A percentile compares a stretch with the other conserved stretches of the same genome.
These are phyloP conservation scores for Oryzias javanicus DNA, from an alignment of 2,113 vertebrate species.

Conservation along the genomic window DNA sequence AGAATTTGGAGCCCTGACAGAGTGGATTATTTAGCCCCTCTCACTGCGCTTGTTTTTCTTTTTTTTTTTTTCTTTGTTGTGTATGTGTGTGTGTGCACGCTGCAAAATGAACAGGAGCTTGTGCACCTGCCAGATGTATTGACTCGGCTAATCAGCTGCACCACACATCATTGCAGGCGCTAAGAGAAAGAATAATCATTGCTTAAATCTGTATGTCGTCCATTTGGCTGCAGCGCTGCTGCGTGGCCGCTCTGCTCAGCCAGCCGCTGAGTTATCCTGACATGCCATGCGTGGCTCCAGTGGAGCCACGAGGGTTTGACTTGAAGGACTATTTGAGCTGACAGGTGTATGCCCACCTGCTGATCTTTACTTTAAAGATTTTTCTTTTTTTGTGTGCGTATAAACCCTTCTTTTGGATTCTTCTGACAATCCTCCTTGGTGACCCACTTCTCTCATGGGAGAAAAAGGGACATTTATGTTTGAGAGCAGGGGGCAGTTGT, in stretches of 20 bases:
- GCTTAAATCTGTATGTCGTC: constrained; percentile 57
- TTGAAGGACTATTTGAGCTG: constrained; percentile 55
- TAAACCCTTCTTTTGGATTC: constrained; percentile 65
- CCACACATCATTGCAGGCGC: constrained; percentile 66
- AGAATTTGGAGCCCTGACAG: constrained; percentile 66
- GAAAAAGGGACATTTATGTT: constrained; percentile 33
- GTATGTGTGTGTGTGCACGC: constrained; percentile 15
- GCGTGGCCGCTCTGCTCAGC: constrained; percentile 47
- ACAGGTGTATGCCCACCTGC: constrained; percentile 54
- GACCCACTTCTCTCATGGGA: constrained; percentile 55
- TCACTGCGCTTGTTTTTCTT: constrained; percentile 46
- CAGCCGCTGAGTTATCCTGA: constrained; percentile 52
- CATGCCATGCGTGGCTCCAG: constrained; percentile 48
- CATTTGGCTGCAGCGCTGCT: constrained; percentile 43
- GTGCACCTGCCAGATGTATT: constrained; percentile 68
- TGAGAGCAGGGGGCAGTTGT: constrained; percentile 4
- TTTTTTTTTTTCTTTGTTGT: constrained; percentile 34
- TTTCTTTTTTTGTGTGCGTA: constrained; percentile 33
- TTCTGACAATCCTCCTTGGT: constrained; percentile 34
- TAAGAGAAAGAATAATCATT: constrained; percentile 65
- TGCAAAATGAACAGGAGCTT: constrained; percentile 50
- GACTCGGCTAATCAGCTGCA: constrained; percentile 68
- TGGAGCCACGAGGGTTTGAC: constrained; percentile 47
- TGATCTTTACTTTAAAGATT: constrained; percentile 76
- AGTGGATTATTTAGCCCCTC: constrained; percentile 69